Evolutionary conservation across 2,888 invertebrate genomes (phyloP).

Genomic region (Alloplasta piceator): DNA sequence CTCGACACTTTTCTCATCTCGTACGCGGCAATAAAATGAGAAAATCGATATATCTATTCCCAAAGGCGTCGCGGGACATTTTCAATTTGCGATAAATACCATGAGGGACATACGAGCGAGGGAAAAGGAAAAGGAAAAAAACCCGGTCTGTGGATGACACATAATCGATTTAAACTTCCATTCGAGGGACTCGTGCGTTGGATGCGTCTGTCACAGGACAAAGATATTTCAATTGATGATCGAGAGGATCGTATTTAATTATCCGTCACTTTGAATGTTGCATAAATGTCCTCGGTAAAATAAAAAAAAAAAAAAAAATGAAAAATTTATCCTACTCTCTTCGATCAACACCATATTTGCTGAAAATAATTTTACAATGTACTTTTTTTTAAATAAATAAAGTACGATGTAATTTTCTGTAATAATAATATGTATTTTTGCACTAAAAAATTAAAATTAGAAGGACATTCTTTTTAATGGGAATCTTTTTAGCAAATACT

Average conservation of each 20-base stretch:
- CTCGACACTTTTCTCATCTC: background rate
- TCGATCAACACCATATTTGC: no score
- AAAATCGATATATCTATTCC: conserved; percentile 26
- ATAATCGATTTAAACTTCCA: conserved; percentile 38
- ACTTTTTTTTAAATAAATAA: no score
- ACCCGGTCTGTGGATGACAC: conserved; percentile 18
- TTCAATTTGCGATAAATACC: conserved; percentile 33
- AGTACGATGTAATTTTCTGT: no score
- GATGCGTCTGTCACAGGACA: conserved; percentile 13
- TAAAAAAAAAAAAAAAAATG: background rate
- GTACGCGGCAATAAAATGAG: background rate
- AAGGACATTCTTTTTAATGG: background rate
- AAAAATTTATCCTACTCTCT: no score
- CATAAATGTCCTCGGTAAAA: background rate
- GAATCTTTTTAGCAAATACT: no score
- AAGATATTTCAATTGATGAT: conserved; percentile 10
- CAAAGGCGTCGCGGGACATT: conserved; percentile 17
- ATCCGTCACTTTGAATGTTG: background rate
- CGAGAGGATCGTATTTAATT: conserved; percentile 27
- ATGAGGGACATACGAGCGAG: background rate
- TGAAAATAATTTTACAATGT: no score
- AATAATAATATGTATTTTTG: no score
- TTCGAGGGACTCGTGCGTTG: conserved; percentile 15
- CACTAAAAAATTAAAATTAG: no score
- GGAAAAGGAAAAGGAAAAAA: background rate